phyloP scores from a whole-genome alignment of 2,888 invertebrate species.

The Leptopilina myrica region DNA sequence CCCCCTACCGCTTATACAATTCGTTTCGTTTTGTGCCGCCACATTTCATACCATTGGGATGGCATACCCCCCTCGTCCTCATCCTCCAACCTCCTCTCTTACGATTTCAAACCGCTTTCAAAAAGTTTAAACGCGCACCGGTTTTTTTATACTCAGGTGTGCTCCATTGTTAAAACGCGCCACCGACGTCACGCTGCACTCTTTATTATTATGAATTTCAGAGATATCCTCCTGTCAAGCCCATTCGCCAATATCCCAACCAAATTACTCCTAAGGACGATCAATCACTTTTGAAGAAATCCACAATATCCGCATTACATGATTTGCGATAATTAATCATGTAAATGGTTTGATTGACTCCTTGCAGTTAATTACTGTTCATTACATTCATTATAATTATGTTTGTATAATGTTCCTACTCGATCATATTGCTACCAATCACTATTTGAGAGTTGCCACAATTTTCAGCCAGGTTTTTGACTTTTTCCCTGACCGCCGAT shows the following conservation, averaged over 20 bases:
- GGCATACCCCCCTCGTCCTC: constrained; percentile 50
- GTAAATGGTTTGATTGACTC: constrained; percentile 12
- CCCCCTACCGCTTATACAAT: constrained; percentile 59
- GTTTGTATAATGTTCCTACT: no score
- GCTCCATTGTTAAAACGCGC: constrained; percentile 71
- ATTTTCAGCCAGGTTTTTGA: no score
- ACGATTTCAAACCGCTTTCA: constrained; percentile 58
- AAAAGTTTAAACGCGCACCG: constrained; percentile 65
- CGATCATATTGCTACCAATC: no score
- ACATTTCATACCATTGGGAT: constrained; percentile 67
- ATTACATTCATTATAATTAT: no score
- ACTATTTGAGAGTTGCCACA: no score
- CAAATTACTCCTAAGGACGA: constrained; percentile 19
- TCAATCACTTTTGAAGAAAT: constrained; percentile 10
- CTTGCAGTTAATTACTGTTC: no score
- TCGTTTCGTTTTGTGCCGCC: constrained; percentile 63
- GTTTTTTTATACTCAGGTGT: constrained; percentile 69
- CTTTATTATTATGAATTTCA: constrained; percentile 67
- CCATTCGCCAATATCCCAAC: background rate
- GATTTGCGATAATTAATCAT: constrained; percentile 17
- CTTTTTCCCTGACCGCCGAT: no score
- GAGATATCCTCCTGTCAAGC: constrained; percentile 33
- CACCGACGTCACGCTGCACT: constrained; percentile 67
- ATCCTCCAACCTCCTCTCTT: no score
- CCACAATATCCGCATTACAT: background rate